A percentile compares a stretch with the other conserved stretches of the same genome.
Conservation (phyloP, 2,888 invertebrate species). For the Mystacides longicornis region DNA sequence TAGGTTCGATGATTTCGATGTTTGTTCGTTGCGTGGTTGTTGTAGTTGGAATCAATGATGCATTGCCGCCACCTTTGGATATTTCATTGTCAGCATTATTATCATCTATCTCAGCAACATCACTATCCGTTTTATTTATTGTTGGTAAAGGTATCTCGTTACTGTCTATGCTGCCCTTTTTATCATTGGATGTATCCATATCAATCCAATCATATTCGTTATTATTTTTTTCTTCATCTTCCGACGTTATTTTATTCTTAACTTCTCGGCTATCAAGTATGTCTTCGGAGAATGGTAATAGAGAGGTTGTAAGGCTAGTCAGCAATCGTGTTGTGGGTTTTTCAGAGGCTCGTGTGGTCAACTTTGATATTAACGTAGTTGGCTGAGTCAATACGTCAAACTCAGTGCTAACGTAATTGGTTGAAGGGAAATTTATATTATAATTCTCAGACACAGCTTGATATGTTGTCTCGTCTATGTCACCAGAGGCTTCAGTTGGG, state of each 20-base stretch:
- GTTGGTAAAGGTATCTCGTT: constrained; percentile 16
- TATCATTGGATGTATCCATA: constrained; percentile 17
- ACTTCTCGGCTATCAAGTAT: constrained; percentile 16
- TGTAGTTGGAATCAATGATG: constrained; percentile 1
- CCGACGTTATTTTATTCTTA: constrained; percentile 18
- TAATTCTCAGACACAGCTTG: constrained; percentile 7
- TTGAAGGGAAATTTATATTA: constrained; percentile 19
- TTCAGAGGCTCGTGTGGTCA: background rate
- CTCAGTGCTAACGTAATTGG: constrained; percentile 17
- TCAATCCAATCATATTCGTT: constrained; percentile 19
- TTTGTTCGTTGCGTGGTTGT: constrained; percentile 11
- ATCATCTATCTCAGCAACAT: constrained; percentile 18
- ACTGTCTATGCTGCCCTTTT: constrained; percentile 20
- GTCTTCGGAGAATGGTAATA: constrained; percentile 14
- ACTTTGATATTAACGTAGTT: background rate
- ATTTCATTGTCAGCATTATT: constrained; percentile 5
- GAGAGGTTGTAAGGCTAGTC: background rate
- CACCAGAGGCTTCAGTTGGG: constrained; percentile 23
- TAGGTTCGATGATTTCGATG: constrained; percentile 21
- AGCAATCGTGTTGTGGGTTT: background rate
- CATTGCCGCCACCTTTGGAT: constrained; percentile 4
- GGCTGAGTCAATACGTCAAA: constrained; percentile 13
- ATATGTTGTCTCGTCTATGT: constrained; percentile 11
- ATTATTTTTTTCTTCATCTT: constrained; percentile 14
- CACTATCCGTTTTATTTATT: constrained; percentile 9